Evolutionary conservation across 2,113 vertebrate genomes (phyloP).

Genomic region (Gadus macrocephalus): DNA sequence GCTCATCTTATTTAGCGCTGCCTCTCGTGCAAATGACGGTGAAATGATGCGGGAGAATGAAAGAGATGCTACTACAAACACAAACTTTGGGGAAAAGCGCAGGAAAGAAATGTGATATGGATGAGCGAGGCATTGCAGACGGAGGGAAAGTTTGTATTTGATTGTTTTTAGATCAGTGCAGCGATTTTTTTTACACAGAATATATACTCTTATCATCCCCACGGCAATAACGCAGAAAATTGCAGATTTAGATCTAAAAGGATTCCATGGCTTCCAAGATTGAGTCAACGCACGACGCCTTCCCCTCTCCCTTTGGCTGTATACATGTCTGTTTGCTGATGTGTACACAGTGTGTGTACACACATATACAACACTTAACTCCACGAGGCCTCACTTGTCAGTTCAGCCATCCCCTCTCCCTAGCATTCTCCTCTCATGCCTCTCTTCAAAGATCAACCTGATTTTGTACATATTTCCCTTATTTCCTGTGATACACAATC

Average conservation of each 20-base stretch:
- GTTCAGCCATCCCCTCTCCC: too few species aligned
- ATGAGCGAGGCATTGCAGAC: too few species aligned
- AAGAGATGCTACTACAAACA: not conserved
- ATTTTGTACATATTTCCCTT: too few species aligned
- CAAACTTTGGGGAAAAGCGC: not conserved
- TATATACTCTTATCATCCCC: conserved; percentile 3
- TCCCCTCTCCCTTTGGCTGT: not conserved
- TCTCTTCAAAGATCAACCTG: too few species aligned
- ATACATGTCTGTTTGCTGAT: not conserved
- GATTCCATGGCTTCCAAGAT: not conserved
- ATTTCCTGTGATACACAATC: too few species aligned
- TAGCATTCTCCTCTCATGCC: too few species aligned
- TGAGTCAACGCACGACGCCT: too few species aligned
- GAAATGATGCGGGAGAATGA: conserved; percentile 9
- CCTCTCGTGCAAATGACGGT: conserved; percentile 12
- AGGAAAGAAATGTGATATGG: not conserved
- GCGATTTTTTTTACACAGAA: conserved; percentile 20
- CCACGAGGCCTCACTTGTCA: not conserved
- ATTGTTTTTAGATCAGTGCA: conserved; percentile 39
- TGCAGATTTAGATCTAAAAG: conserved; percentile 18
- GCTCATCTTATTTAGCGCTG: conserved; percentile 14
- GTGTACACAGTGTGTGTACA: not conserved
- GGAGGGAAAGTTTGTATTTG: conserved; percentile 29
- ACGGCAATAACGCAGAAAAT: conserved; percentile 38
- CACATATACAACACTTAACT: too few species aligned